phyloP scores from a whole-genome alignment of 2,888 invertebrate species.

The Tachystola acroxantha region DNA sequence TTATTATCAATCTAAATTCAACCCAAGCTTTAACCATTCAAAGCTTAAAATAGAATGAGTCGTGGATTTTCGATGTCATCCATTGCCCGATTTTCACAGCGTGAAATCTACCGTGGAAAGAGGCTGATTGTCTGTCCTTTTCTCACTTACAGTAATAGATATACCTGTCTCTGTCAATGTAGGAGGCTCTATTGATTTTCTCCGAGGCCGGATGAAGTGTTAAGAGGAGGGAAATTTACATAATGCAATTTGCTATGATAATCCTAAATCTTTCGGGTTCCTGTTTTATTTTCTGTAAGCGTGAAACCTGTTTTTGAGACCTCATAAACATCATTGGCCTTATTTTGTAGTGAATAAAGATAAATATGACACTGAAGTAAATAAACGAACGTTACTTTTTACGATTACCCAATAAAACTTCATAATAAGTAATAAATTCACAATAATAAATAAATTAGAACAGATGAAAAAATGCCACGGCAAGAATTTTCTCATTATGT shows the following conservation, averaged over 20 bases:
- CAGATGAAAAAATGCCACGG: too few species aligned
- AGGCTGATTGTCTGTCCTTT: conserved; percentile 25
- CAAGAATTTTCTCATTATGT: too few species aligned
- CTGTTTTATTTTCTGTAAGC: not conserved
- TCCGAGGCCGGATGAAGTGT: conserved; percentile 29
- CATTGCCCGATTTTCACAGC: conserved; percentile 32
- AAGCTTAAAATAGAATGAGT: not conserved
- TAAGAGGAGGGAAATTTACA: conserved; percentile 46
- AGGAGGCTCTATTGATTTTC: conserved; percentile 57
- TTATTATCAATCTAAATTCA: not conserved
- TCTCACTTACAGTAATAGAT: conserved; percentile 13
- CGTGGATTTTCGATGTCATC: conserved; percentile 6
- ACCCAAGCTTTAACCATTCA: not conserved
- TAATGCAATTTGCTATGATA: conserved; percentile 37
- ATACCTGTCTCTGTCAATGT: conserved; percentile 22
- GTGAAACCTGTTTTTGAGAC: not conserved
- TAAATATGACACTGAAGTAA: too few species aligned
- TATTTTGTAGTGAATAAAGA: too few species aligned
- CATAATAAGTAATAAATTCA: too few species aligned
- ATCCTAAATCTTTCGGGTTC: conserved; percentile 4
- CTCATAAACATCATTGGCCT: too few species aligned
- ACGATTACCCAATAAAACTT: too few species aligned
- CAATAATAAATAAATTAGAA: too few species aligned
- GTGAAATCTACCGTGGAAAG: conserved; percentile 25
- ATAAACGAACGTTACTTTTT: too few species aligned